Conservation (phyloP, 1,140 invertebrate species). For the Macrobrachium nipponense region DNA sequence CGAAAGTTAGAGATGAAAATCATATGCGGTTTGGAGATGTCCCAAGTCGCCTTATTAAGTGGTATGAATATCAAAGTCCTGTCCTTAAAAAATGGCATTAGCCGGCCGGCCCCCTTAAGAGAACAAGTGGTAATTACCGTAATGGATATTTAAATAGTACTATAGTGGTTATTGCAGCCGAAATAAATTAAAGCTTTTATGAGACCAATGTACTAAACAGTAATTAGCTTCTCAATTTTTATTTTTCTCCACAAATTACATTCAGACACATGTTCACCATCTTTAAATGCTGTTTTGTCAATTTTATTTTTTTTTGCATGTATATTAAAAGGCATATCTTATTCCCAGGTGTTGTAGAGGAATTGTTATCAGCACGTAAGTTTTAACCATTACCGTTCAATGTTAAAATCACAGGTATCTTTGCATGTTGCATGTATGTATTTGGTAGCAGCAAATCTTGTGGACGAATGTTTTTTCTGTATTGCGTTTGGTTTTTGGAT, state of each 20-base stretch:
- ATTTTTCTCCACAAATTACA: conserved; percentile 28
- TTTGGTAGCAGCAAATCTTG: not conserved
- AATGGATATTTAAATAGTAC: no score
- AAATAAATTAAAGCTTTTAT: no score
- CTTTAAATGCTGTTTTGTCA: not conserved
- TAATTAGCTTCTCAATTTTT: not conserved
- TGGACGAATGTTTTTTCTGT: not conserved
- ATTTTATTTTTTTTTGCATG: conserved; percentile 54
- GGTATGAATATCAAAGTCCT: no score
- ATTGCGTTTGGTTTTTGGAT: not conserved
- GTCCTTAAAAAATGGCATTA: no score
- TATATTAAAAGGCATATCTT: conserved; percentile 58
- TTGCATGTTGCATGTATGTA: conserved; percentile 44
- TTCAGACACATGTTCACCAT: conserved; percentile 26
- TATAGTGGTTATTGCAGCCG: no score
- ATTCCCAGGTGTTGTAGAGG: conserved; percentile 61
- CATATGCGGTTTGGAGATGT: no score
- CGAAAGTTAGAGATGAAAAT: no score
- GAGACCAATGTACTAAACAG: no score
- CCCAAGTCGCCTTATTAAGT: no score
- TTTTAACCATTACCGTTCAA: conserved; percentile 50
- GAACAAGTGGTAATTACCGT: no score
- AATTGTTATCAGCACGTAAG: conserved; percentile 61
- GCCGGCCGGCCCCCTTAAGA: no score
- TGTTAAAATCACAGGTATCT: conserved; percentile 55